Base-by-base conservation (phyloP, 2,113 vertebrate genomes). In the Cephalophus harveyi region DNA sequence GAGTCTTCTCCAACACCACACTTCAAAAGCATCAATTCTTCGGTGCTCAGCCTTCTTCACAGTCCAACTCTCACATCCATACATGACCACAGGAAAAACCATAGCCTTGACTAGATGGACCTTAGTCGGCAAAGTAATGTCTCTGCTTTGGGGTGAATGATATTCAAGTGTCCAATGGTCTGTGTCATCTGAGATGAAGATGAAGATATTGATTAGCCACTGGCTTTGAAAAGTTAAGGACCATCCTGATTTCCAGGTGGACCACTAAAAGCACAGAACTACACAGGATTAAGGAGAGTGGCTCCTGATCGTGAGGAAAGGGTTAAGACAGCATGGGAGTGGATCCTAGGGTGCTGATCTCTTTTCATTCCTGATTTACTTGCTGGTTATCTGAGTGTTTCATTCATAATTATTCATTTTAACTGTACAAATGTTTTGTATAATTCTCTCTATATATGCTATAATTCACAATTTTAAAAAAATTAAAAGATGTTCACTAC, bases 161-260 rank as follows among this genome's bases (percentile, higher is more conserved):
- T 15, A 10, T 0, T 1, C 4, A 33, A 33, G 11, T 2, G 8
- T 36, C 13, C 79, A 27, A 0, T 16, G 12, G 76, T 28, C 40
- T 64, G 48, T 46, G 25, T 59, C 57, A 21, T 43, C 36, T 19
- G 23, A 27, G 36, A 74, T 54, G 46, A 62, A 78, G 23, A 25
- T 13, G 25, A 85, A 33, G 17, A 21, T 19, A 25, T 5, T 50
- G 43, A 52, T 64, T 16, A 78, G 21, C 43, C 36, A 48, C 25
- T 27, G 50, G 40, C 19, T 84, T 64, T 87, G 54, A 33, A 54
- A 43, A 81, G 59, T 91, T 74, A 88, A 86, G 25, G 17, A 46
- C 2, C 28, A 0, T 4, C 27, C 43, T 62, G 23, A 60, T 57
- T 55, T 85, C 33, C 19, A 79, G 7, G 4, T n/a, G 4, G 46